Base-by-base conservation (phyloP, 2,888 invertebrate genomes). In the Seira sanloemensis region DNA sequence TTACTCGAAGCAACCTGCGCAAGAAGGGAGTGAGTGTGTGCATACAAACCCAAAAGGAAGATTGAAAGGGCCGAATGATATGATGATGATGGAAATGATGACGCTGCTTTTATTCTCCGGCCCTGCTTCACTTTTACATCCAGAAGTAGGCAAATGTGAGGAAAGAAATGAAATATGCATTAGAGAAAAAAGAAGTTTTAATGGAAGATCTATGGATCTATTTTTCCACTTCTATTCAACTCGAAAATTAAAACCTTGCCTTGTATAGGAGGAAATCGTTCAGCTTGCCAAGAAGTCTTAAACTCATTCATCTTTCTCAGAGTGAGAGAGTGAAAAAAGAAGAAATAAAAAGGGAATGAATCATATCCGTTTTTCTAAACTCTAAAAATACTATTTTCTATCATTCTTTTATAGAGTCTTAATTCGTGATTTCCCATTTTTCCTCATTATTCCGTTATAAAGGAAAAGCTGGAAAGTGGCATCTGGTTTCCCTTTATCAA, bases 261-360 rank as follows among this genome's bases (percentile, higher is more conserved):
- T 18, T 58, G 18, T 58, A n/a, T n/a, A n/a, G n/a, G 58, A 58
- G 7, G 58, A 18, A 58, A 58, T 18, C n/a, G 58, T 58, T n/a
- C n/a, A 58, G 58, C 76, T 76, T 81, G 81, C 76, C 71, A 81
- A 81, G n/a, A 58, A 79, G 71, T 71, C 26, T 24, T n/a, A 23
- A 68, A 65, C 75, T 67, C 71, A 76, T 76, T 81, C 76, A 76
- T 81, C 76, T 81, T 81, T 69, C 21, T 21, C 54, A 50, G 68
- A 26, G n/a, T 37, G 37, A 37, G 37, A 37, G 37, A 37, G 37
- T n/a, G n/a, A n/a, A 37, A 37, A 37, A 12, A 58, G n/a, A 58
- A 18, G 58, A 18, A 58, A 58, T 58, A 58, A 58, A 58, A 58
- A 58, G 12, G n/a, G n/a, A 58, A 4, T 9, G 18, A 58, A 58